phyloP scores from a whole-genome alignment of 2,797 vertebrate genomes.

The Galago senegalensis region DNA sequence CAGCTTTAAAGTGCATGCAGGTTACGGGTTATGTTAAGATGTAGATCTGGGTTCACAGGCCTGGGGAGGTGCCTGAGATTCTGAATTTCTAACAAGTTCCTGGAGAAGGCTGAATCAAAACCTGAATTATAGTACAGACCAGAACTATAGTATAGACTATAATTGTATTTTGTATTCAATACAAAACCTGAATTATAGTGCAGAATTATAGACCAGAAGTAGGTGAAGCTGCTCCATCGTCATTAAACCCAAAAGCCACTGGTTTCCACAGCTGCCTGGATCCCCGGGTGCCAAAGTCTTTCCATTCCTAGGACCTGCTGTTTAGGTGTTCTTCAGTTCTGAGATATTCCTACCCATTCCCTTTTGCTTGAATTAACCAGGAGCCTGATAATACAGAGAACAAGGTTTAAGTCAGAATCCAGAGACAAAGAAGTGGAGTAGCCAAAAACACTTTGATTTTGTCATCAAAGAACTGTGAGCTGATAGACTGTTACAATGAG shows the following conservation, averaged over 20 bases:
- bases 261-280: neutral
- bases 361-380: neutral
- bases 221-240: too few relatives aligned
- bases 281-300: neutral
- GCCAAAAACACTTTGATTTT: neutral
- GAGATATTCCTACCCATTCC: neutral
- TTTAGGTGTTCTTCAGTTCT: neutral
- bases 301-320: neutral
- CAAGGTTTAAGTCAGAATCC: neutral
- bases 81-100: neutral
- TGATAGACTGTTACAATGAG: neutral
- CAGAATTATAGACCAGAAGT: neutral
- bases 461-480: neutral
- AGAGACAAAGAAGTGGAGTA: neutral
- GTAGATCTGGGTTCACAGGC: neutral
- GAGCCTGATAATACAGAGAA: neutral
- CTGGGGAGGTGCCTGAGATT: neutral
- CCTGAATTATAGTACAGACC: neutral
- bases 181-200: neutral
- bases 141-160: too few relatives aligned
- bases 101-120: neutral
- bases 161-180: too few relatives aligned
- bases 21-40: neutral
- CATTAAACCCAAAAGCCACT: neutral
- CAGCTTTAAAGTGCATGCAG: neutral